These are phyloP conservation scores for Petrocephalus microphthalmus DNA, from an alignment of 2,113 vertebrate genomes.

Conservation along the genomic window DNA sequence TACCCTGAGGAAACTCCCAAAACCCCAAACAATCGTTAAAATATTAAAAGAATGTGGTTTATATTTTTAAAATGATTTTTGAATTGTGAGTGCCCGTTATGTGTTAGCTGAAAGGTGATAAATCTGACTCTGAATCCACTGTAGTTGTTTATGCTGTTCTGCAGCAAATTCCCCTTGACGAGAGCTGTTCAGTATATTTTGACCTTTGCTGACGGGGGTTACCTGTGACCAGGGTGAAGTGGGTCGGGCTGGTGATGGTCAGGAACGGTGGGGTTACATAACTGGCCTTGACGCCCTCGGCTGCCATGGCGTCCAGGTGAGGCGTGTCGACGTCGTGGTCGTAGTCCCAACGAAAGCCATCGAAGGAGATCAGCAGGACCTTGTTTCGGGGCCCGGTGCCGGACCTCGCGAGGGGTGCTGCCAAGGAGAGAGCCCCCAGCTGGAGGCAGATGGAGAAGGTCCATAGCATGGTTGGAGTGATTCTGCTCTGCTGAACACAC, in stretches of 20 bases:
- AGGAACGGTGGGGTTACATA: slow-evolving; percentile 41
- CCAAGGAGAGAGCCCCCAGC: neutral
- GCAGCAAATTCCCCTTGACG: neutral
- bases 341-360: slow-evolving; percentile 80
- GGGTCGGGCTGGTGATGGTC: slow-evolving; percentile 41
- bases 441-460: slow-evolving; percentile 13
- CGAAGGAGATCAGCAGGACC: slow-evolving; percentile 70
- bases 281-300: slow-evolving; percentile 65
- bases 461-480: neutral
- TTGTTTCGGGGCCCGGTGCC: slow-evolving; percentile 38
- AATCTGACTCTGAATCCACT: neutral
- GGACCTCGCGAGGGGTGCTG: neutral
- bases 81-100: neutral
- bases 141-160: neutral
- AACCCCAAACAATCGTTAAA: too few species aligned
- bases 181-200: neutral
- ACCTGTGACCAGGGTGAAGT: slow-evolving; percentile 85
- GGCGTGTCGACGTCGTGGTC: slow-evolving; percentile 76
- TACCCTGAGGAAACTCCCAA: too few species aligned
- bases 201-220: slow-evolving; percentile 11
- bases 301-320: slow-evolving; percentile 68
- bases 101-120: too few species aligned
- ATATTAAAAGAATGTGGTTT: neutral
- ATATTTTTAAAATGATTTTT: neutral
- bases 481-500: neutral